These are phyloP conservation scores for Zootoca vivipara DNA, from an alignment of 2,113 vertebrate genomes.

Conservation along the genomic window DNA sequence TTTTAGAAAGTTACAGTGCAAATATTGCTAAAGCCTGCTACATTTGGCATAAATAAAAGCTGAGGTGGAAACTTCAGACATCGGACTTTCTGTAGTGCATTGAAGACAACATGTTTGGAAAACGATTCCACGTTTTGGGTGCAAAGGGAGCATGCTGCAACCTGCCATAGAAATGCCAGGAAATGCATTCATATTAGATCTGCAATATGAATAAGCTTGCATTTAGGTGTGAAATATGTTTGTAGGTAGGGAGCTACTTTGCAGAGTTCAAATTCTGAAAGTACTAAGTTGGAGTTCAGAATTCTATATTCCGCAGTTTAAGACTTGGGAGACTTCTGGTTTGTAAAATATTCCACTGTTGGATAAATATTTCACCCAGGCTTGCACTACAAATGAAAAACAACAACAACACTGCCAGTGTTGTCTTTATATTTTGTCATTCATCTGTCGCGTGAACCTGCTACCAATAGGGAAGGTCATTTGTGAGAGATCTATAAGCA, in stretches of 20 bases:
- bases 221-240: background rate
- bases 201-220: background rate
- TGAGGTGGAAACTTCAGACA: rapidly evolving
- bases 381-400: background rate
- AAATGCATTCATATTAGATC: background rate
- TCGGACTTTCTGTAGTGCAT: background rate
- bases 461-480: background rate
- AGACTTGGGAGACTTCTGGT: background rate
- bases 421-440: background rate
- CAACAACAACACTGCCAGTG: background rate
- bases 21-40: background rate
- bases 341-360: background rate
- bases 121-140: background rate
- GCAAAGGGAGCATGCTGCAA: no score
- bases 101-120: background rate
- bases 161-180: background rate
- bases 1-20: background rate
- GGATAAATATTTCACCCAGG: background rate
- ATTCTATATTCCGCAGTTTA: background rate
- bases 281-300: background rate
- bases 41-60: background rate
- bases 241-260: background rate
- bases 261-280: background rate
- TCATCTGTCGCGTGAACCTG: background rate
- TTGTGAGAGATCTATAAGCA: background rate